Conservation (phyloP, 2,888 invertebrate species). For the Heliconius cydno region DNA sequence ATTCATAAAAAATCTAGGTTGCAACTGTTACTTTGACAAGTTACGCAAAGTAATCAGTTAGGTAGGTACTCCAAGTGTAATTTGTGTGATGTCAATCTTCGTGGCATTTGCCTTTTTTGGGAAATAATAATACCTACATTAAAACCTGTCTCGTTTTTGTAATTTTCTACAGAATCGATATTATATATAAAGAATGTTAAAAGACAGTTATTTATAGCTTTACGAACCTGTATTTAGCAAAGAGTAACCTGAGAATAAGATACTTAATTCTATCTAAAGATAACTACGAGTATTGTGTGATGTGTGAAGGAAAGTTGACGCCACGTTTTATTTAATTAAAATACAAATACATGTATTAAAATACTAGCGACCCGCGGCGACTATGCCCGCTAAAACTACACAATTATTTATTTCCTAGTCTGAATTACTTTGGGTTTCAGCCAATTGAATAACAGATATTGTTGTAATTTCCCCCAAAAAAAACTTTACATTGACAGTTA, state of each 20-base stretch:
- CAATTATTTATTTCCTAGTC: no score
- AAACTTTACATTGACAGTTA: no score
- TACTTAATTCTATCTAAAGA: not conserved
- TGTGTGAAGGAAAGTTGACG: not conserved
- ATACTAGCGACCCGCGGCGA: no score
- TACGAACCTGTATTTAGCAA: not conserved
- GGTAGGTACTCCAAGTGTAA: not conserved
- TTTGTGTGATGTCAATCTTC: not conserved
- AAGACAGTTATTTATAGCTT: not conserved
- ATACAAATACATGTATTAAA: no score
- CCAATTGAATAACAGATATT: no score
- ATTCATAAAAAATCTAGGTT: not conserved
- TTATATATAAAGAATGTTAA: not conserved
- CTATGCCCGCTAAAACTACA: no score
- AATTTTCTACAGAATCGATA: not conserved
- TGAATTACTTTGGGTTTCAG: no score
- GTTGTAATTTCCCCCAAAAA: no score
- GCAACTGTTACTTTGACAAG: not conserved
- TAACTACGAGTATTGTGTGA: not conserved
- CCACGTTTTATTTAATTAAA: not conserved
- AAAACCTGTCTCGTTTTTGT: not conserved
- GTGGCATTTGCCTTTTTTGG: not conserved
- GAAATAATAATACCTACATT: not conserved
- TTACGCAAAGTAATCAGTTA: not conserved
- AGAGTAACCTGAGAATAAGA: not conserved